Evolutionary conservation across 2,113 vertebrate species (phyloP), one percentile per base, ranked within the genome.

Genomic region (Equus przewalskii): DNA sequence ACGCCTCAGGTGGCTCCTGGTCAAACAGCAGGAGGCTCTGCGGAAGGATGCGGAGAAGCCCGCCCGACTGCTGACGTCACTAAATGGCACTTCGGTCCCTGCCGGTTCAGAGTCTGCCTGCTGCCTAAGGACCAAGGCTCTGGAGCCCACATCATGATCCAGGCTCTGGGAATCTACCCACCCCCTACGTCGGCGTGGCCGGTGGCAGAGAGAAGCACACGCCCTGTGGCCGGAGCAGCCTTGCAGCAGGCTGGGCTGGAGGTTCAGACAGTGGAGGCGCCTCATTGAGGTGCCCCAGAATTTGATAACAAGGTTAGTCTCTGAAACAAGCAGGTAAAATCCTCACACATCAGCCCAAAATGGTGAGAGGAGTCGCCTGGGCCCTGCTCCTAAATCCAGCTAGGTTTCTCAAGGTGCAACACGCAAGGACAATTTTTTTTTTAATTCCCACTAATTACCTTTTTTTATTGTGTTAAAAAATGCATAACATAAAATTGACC

Each of bases 41-140:
- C 14, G 8, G 67, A 33, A 65, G 69, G 26, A 1, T 0, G 24
- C 7, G 19, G 26, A 62, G 69, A 89, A 26, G 64, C 49, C 56
- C 36, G 30, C 64, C 73, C 0, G 0, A 36, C 19, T 11, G 7
- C 5, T 28, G 1, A 28, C 36, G 3, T 15, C 73, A 14, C 72
- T 24, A 51, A 54, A 33, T 4, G 13, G 73, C 56, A 12, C 8
- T 13, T 3, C 0, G 9, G 19, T 33, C 41, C 7, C 87, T 58
- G 36, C 62, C 62, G 14, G 16, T 36, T 69, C 4, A 3, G 64
- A 1, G 58, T 54, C 82, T 76, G 41, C 60, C 26, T 12, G 18
- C 26, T 65, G 28, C 51, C 58, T 21, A 13, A 72, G 78, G 51
- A 51, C 51, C 36, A 21, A 24, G 11, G 21, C 4, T 0, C 72